These are phyloP conservation scores for Drosophila tani DNA, from an alignment of 1,140 invertebrate genomes.

Conservation along the genomic window DNA sequence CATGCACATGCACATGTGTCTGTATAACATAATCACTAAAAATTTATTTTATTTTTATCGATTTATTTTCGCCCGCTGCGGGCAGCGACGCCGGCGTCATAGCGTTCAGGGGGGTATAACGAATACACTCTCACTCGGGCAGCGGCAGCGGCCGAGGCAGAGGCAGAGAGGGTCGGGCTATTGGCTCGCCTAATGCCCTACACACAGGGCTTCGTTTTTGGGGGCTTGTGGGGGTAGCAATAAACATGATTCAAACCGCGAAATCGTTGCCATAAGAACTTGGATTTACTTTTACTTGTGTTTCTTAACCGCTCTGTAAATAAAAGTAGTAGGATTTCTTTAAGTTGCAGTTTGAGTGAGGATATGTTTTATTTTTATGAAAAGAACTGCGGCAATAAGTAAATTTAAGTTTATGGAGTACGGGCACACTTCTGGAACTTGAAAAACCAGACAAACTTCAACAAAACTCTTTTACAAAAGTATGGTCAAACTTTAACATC, in stretches of 20 bases:
- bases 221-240: constrained; percentile 11
- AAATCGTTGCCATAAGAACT: constrained; percentile 22
- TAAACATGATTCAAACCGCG: constrained; percentile 13
- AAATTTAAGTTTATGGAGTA: not conserved
- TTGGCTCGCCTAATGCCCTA: constrained; percentile 48
- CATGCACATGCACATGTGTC: constrained; percentile 49
- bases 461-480: not conserved
- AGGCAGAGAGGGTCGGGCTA: constrained; percentile 40
- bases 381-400: not conserved
- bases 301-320: constrained; percentile 12
- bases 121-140: constrained; percentile 48
- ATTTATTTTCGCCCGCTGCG: constrained; percentile 74
- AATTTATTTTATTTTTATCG: constrained; percentile 84
- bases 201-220: constrained; percentile 32
- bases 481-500: not conserved
- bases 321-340: constrained; percentile 1
- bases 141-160: constrained; percentile 21
- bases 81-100: constrained; percentile 60
- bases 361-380: too few species aligned
- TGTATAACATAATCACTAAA: constrained; percentile 82
- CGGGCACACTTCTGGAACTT: too few species aligned
- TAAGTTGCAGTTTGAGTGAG: constrained; percentile 1
- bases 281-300: constrained; percentile 13
- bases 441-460: not conserved
- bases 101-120: constrained; percentile 44